Percentiles rank a stretch among this genome's conserved stretches.
phyloP scores from a whole-genome alignment of 1,140 invertebrate species.

The Lerema accius region DNA sequence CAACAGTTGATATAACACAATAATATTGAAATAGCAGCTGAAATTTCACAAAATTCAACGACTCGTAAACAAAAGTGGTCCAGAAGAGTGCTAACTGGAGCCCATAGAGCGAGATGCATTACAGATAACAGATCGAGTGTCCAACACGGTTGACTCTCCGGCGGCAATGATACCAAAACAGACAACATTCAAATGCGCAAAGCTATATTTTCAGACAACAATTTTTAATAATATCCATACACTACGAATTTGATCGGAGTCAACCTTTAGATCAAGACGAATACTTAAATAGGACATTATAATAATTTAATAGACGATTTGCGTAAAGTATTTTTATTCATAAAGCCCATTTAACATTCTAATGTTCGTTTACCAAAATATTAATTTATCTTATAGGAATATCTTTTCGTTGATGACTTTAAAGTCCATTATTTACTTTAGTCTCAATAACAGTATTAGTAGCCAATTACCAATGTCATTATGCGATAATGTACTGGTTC shows the following conservation, averaged over 20 bases:
- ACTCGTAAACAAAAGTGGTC: slow-evolving; percentile 12
- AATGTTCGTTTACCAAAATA: slow-evolving; percentile 72
- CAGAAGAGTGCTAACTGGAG: background rate
- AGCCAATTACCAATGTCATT: slow-evolving; percentile 10
- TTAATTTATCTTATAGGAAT: slow-evolving; percentile 64
- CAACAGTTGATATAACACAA: slow-evolving; percentile 42
- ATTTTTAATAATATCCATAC: background rate
- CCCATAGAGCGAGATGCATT: background rate
- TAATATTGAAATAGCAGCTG: slow-evolving; percentile 46
- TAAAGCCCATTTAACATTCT: slow-evolving; percentile 67
- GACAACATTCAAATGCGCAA: background rate
- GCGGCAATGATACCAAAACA: background rate
- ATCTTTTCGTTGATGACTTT: slow-evolving; percentile 61
- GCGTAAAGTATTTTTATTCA: slow-evolving; percentile 58
- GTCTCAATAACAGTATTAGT: slow-evolving; percentile 14
- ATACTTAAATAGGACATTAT: slow-evolving; percentile 49
- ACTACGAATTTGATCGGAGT: slow-evolving; percentile 39
- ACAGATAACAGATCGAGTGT: background rate
- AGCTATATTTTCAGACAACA: background rate
- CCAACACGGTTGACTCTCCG: background rate
- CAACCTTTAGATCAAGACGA: slow-evolving; percentile 64
- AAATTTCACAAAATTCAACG: slow-evolving; percentile 31
- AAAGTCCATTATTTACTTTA: slow-evolving; percentile 23
- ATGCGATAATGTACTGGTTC: background rate
- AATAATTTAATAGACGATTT: slow-evolving; percentile 56